These are phyloP conservation scores for Spodoptera litura DNA, from an alignment of 1,140 invertebrate genomes.

Conservation along the genomic window DNA sequence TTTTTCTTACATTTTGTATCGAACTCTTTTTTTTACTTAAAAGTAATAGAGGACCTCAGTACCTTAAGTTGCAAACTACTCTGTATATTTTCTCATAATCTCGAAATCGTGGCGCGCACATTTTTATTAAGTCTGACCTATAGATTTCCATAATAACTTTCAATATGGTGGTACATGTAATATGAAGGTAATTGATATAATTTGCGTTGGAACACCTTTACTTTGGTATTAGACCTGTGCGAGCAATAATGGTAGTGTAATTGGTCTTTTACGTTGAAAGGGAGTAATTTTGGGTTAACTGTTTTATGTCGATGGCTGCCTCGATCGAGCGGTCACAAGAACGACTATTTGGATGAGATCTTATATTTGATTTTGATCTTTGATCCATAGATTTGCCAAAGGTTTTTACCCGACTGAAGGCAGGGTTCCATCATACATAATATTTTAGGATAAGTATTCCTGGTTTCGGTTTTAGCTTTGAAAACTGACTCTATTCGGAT, in stretches of 20 bases:
- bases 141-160: slow-evolving; percentile 35
- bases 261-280: slow-evolving; percentile 9
- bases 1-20: too few relatives aligned
- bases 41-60: too few relatives aligned
- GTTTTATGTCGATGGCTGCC: not conserved
- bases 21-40: too few relatives aligned
- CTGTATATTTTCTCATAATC: slow-evolving; percentile 6
- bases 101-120: not conserved
- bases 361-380: too few relatives aligned
- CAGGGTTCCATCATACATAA: too few relatives aligned
- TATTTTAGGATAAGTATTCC: too few relatives aligned
- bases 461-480: too few relatives aligned
- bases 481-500: too few relatives aligned
- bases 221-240: not conserved
- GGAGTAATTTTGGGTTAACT: slow-evolving; percentile 6
- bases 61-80: not conserved
- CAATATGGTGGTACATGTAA: slow-evolving; percentile 17
- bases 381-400: too few relatives aligned
- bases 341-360: too few relatives aligned
- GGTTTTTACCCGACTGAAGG: too few relatives aligned
- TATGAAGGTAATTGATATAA: slow-evolving; percentile 45
- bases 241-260: slow-evolving; percentile 1
- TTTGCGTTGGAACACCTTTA: not conserved
- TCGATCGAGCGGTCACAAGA: not conserved
- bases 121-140: slow-evolving; percentile 37